Evolutionary conservation across 2,888 invertebrate species (phyloP).

Genomic region (Lasioglossum malachurum): DNA sequence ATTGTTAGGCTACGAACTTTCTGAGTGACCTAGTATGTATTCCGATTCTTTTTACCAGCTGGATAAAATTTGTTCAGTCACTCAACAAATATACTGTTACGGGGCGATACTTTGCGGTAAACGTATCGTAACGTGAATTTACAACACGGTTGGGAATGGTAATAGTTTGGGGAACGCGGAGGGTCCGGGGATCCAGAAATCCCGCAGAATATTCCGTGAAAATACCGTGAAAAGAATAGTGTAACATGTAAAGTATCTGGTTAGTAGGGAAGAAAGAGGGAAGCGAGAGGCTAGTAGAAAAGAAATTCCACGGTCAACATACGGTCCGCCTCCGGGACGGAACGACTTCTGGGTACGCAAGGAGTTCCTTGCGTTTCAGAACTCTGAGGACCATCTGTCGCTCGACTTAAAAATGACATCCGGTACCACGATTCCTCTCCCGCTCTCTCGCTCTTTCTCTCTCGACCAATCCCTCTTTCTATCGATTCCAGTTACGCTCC

Average conservation of each 20-base stretch:
- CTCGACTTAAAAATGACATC: slow-evolving; percentile 60
- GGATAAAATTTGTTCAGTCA: not conserved
- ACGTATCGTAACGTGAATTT: not conserved
- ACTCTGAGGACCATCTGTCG: slow-evolving; percentile 63
- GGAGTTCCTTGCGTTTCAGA: slow-evolving; percentile 46
- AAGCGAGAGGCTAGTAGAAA: slow-evolving; percentile 6
- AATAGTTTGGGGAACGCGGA: not conserved
- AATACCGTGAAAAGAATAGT: slow-evolving; percentile 2
- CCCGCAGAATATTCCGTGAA: not conserved
- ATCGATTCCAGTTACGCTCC: slow-evolving; percentile 31
- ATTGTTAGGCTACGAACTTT: too few species aligned
- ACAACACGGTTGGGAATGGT: not conserved
- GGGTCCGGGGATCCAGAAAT: not conserved
- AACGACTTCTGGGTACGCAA: slow-evolving; percentile 52
- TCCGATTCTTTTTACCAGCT: too few species aligned
- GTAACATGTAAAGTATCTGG: slow-evolving; percentile 2
- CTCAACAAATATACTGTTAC: not conserved
- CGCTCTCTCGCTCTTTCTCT: not conserved
- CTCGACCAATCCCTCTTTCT: slow-evolving; percentile 27
- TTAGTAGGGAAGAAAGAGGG: slow-evolving; percentile 22
- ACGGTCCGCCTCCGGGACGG: slow-evolving; percentile 66
- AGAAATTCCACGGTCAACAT: slow-evolving; percentile 58
- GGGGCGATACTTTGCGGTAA: not conserved
- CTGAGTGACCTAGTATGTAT: too few species aligned
- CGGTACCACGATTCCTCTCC: slow-evolving; percentile 46